Evolutionary conservation across 2,113 vertebrate genomes (phyloP), one percentile per base, ranked within the genome.

Genomic region (Colossoma macropomum): DNA sequence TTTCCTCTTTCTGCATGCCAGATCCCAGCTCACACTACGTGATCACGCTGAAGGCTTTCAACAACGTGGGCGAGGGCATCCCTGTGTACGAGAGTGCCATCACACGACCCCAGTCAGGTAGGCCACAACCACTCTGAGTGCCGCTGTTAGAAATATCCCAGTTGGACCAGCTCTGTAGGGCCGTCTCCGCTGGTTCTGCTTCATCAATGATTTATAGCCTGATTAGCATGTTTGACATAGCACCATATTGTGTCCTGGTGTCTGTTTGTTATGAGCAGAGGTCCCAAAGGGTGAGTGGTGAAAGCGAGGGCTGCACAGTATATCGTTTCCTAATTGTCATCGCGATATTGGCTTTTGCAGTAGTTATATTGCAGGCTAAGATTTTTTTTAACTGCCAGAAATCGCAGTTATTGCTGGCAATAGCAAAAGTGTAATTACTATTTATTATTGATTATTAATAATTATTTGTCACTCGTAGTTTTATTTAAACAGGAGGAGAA

Each of bases 1-100:
- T 62, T 90, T 87, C 73, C 60, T 65, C 56, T 84, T 50, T 83
- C 60, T 70, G 78, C 71, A 63, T 28, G 34, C 30, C 90, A 99
- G 98, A 99, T 85, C 96, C 98, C 75, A 99, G 96, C 88, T 99
- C 97, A 8, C 97, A 99, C 89, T 99, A 99, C 0, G 98, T 99
- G 83, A 99, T 99, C 87, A 97, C 97, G 16, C 93, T 99, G 90
- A 99, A 98, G 88, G 98, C 98, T 0, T 99, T 92, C 80, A 99
- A 99, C 92, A 99, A 99, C 0, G 94, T 99, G 52, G 98, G 98
- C 0, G 97, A 99, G 90, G 98, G 98, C 50, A 97, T 99, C 65
- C 98, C 98, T 0, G 95, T 99, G 77, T 99, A 99, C 0, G 98
- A 99, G 93, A 99, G 98, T 6, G 97, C 98, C 0, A 93, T 97